phyloP scores from a whole-genome alignment of 2,888 invertebrate species.

The Mellilla xanthometata region DNA sequence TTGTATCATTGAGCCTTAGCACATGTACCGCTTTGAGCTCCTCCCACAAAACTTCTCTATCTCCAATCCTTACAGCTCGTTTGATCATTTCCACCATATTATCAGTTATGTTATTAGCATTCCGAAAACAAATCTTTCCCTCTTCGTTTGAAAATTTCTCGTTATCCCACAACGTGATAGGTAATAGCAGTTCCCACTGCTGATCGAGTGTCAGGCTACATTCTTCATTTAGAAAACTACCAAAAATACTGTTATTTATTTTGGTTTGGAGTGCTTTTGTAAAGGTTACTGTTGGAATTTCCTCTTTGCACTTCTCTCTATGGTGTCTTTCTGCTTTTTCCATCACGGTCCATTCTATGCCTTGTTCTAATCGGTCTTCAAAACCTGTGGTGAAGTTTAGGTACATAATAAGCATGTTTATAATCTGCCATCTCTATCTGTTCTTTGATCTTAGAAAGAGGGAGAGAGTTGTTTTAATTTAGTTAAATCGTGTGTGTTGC shows the following conservation, averaged over 20 bases:
- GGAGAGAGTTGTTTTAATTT: too few relatives aligned
- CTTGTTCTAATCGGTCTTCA: slow-evolving; percentile 61
- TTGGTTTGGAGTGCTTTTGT: slow-evolving; percentile 56
- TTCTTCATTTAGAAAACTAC: slow-evolving; percentile 53
- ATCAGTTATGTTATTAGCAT: slow-evolving; percentile 57
- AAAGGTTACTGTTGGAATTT: slow-evolving; percentile 46
- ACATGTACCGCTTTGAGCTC: slow-evolving; percentile 50
- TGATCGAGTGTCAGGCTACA: slow-evolving; percentile 53
- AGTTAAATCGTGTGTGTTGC: too few relatives aligned
- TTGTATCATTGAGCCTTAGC: slow-evolving; percentile 56
- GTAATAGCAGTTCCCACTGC: slow-evolving; percentile 60
- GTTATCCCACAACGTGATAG: slow-evolving; percentile 63
- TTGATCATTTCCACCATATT: slow-evolving; percentile 53
- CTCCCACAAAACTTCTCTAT: slow-evolving; percentile 46
- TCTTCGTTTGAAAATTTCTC: slow-evolving; percentile 61
- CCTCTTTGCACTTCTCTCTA: slow-evolving; percentile 45
- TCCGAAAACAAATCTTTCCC: slow-evolving; percentile 58
- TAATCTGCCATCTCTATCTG: too few relatives aligned
- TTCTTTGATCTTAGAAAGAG: too few relatives aligned
- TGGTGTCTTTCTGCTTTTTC: slow-evolving; percentile 54
- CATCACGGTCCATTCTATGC: slow-evolving; percentile 59
- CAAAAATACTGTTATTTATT: slow-evolving; percentile 56
- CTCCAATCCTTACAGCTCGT: slow-evolving; percentile 45
- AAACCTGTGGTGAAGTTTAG: slow-evolving; percentile 45
- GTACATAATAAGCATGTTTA: too few relatives aligned